Evolutionary conservation across 2,888 invertebrate genomes (phyloP), one percentile per base, ranked within the genome.

Genomic region (Oscheius sp.): DNA sequence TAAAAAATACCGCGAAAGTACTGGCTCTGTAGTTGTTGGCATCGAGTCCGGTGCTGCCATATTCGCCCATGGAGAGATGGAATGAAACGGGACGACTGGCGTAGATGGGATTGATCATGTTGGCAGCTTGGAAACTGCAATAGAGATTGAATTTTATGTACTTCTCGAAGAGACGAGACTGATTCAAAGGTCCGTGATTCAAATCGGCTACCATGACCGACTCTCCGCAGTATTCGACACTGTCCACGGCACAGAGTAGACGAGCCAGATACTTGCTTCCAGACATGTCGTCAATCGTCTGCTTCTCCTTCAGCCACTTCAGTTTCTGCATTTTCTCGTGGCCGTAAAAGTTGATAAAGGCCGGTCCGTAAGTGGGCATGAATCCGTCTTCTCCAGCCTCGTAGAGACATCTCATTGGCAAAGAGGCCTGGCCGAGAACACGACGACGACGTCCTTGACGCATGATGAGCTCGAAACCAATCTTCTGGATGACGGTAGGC

Each of bases 351-450:
- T 82, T 83, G 51, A 87, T 42, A 74, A 77, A 86, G 1, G 83
- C 76, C 3, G 86, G 87, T 48, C 87, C 87, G 50, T 83, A 86
- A 1, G 75, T 79, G 32, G 86, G 86, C 62, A 86, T 75, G 70
- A 76, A 86, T 50, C 86, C 86, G 13, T 77, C 75, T 7, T 84
- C 84, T 33, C 87, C 86, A 1, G 83, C 77, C 37, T 82, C 81
- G 60, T 85, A 85, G 42, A 86, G 78, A 35, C 72, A 70, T 57
- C 76, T 70, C 75, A 87, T 74, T 3, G 78, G 76, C 37, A 84
- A 59, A 1, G 72, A 70, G 4, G 82, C 77, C 63, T 73, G 73
- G 33, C 78, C 80, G 10, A 84, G 70, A 29, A 76, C 71, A 0
- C 63, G 74, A 11, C 62, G 70, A 33, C 68, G 73, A 70, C 66